phyloP scores from a whole-genome alignment of 2,113 vertebrate genomes.

The Hyperopisus bebe region DNA sequence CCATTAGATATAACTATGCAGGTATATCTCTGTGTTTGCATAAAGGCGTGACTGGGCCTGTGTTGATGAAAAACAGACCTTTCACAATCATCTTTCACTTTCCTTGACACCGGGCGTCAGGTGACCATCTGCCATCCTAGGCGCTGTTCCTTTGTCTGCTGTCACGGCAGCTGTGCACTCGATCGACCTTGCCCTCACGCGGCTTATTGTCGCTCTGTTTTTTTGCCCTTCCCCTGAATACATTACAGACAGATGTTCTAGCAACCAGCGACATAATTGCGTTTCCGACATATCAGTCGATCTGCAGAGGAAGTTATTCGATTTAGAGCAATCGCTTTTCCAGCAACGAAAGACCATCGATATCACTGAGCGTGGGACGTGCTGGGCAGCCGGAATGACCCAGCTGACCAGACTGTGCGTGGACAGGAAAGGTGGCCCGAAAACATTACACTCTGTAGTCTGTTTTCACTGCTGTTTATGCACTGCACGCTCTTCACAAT shows the following conservation, averaged over 20 bases:
- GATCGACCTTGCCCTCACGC: neutral
- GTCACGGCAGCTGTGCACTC: neutral
- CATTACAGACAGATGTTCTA: constrained; percentile 39
- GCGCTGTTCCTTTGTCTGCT: neutral
- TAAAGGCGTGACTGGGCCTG: neutral
- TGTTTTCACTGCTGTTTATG: neutral
- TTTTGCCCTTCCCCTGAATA: neutral
- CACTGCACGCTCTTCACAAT: neutral
- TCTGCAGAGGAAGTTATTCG: constrained; percentile 55
- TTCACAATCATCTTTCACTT: neutral
- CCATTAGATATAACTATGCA: neutral
- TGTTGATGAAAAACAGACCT: neutral
- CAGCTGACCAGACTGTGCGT: neutral
- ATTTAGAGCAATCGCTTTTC: constrained; percentile 47
- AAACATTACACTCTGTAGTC: neutral
- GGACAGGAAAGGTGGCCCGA: neutral
- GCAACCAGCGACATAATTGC: constrained; percentile 48
- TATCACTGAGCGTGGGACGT: constrained; percentile 37
- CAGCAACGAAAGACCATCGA: constrained; percentile 50
- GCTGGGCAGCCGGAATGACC: neutral
- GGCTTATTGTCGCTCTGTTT: neutral
- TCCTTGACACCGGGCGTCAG: neutral
- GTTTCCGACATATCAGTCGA: constrained; percentile 52
- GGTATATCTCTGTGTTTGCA: neutral
- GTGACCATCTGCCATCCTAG: neutral